These are phyloP conservation scores for Sclerurus mexicanus DNA, from an alignment of 2,113 vertebrate species.

Conservation along the genomic window DNA sequence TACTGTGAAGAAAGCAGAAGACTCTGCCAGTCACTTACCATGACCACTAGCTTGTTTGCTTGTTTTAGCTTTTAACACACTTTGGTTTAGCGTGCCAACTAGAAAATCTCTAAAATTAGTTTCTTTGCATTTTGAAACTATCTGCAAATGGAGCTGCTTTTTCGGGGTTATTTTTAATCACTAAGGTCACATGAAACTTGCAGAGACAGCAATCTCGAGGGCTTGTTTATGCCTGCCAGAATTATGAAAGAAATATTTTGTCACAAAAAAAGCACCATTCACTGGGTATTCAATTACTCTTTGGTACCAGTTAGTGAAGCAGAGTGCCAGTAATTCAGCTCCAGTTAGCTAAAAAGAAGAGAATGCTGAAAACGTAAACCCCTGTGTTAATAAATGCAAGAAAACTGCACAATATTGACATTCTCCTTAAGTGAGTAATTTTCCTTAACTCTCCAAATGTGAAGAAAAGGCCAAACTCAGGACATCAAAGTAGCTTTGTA, in stretches of 20 bases:
- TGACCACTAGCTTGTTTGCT: background rate
- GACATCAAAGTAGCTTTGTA: background rate
- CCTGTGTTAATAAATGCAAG: background rate
- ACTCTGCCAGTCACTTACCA: background rate
- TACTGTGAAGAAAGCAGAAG: background rate
- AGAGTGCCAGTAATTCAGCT: background rate
- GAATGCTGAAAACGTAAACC: background rate
- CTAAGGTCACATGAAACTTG: background rate
- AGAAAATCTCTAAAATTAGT: background rate
- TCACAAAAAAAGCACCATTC: background rate
- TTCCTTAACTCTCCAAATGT: background rate
- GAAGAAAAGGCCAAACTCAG: background rate
- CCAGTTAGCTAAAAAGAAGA: background rate
- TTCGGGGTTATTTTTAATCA: background rate
- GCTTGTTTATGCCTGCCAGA: constrained; percentile 11
- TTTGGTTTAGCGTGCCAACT: background rate
- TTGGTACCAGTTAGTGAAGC: background rate
- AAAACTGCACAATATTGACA: background rate
- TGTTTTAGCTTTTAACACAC: background rate
- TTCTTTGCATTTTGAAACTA: background rate
- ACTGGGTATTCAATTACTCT: constrained; percentile 11
- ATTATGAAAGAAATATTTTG: constrained; percentile 26
- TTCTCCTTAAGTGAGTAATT: background rate
- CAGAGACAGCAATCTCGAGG: background rate
- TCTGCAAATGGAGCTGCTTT: background rate